Evolutionary conservation across 1,140 invertebrate genomes (phyloP).

Genomic region (Procambarus clarkii): DNA sequence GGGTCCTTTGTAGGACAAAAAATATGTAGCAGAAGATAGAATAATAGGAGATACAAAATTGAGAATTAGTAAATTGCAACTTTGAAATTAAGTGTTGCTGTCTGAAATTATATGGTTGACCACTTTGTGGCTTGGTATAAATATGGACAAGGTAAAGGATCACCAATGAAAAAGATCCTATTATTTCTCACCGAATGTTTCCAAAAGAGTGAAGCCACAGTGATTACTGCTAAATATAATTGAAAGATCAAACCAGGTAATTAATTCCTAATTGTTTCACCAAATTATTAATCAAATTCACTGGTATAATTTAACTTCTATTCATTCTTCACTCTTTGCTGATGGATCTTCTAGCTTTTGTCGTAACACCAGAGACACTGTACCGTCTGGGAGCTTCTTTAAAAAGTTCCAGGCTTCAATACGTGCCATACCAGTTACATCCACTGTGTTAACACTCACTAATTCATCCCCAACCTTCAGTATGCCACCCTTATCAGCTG

Average conservation of each 20-base stretch:
- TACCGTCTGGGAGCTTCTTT: slow-evolving; percentile 90
- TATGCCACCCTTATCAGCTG: slow-evolving; percentile 90
- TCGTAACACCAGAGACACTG: slow-evolving; percentile 80
- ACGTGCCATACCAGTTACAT: slow-evolving; percentile 88
- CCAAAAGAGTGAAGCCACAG: not conserved
- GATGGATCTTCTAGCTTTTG: slow-evolving; percentile 73
- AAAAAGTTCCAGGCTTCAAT: slow-evolving; percentile 95
- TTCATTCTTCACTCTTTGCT: slow-evolving; percentile 55
- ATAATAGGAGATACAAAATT: too few relatives aligned
- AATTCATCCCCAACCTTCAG: slow-evolving; percentile 91
- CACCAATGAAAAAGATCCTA: not conserved
- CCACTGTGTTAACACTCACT: slow-evolving; percentile 86
- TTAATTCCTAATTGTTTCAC: not conserved
- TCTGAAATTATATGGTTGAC: too few relatives aligned
- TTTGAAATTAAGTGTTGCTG: too few relatives aligned
- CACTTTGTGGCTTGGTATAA: too few relatives aligned
- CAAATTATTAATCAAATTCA: slow-evolving; percentile 1
- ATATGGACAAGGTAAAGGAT: not conserved
- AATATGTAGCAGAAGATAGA: too few relatives aligned
- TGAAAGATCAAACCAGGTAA: not conserved
- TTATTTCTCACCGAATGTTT: not conserved
- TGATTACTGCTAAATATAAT: not conserved
- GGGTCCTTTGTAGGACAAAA: too few relatives aligned
- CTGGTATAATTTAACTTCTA: not conserved
- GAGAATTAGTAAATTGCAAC: too few relatives aligned